phyloP scores from a whole-genome alignment of 2,888 invertebrate genomes.

The Orgyia antiqua region DNA sequence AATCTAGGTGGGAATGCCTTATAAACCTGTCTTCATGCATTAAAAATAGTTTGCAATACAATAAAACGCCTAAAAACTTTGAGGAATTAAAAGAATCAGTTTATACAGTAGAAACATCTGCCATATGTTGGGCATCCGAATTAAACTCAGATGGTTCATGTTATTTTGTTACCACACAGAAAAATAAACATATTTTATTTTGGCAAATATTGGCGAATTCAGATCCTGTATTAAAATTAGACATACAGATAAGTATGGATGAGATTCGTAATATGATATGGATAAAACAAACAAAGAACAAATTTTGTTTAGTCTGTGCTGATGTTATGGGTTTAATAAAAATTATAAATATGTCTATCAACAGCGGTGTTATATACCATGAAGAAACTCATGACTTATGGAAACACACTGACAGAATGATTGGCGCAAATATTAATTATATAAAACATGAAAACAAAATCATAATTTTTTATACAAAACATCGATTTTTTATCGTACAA shows the following conservation, averaged over 20 bases:
- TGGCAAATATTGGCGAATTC: slow-evolving; percentile 39
- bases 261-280: slow-evolving; percentile 45
- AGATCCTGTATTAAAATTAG: slow-evolving; percentile 23
- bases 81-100: slow-evolving; percentile 38
- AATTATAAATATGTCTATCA: slow-evolving; percentile 31
- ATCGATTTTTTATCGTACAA: slow-evolving; percentile 52
- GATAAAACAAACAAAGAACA: slow-evolving; percentile 31
- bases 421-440: slow-evolving; percentile 33
- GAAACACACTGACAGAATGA: slow-evolving; percentile 55
- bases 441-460: slow-evolving; percentile 30
- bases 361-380: slow-evolving; percentile 24
- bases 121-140: slow-evolving; percentile 49
- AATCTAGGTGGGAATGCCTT: slow-evolving; percentile 34
- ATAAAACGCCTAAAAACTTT: slow-evolving; percentile 23
- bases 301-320: slow-evolving; percentile 39
- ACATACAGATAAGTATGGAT: slow-evolving; percentile 24
- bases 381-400: slow-evolving; percentile 34
- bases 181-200: slow-evolving; percentile 43
- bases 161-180: slow-evolving; percentile 57
- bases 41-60: slow-evolving; percentile 20
- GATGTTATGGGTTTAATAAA: slow-evolving; percentile 45
- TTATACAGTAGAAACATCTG: slow-evolving; percentile 37
- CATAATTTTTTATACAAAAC: slow-evolving; percentile 48
- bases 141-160: slow-evolving; percentile 35
- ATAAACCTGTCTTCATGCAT: slow-evolving; percentile 41